phyloP scores from a whole-genome alignment of 2,113 vertebrate species.

The Limnothrissa miodon region DNA sequence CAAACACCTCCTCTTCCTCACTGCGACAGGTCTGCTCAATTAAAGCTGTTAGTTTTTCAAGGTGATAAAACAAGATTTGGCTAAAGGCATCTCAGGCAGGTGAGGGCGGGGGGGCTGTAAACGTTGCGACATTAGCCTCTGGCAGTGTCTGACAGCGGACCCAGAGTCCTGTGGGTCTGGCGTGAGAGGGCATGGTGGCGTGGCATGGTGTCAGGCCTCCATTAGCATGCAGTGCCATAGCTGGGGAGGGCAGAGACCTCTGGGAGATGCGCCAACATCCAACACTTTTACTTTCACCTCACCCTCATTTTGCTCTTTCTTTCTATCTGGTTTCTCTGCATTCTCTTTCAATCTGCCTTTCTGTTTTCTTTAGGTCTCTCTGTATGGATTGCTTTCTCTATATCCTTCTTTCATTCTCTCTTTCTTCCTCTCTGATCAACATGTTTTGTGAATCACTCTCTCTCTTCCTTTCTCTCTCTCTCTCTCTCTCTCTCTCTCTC shows the following conservation, averaged over 20 bases:
- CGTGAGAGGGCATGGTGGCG: background rate
- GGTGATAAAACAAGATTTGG: conserved; percentile 50
- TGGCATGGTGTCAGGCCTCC: conserved; percentile 42
- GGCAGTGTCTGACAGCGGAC: conserved; percentile 22
- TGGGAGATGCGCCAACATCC: conserved; percentile 48
- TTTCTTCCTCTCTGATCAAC: background rate
- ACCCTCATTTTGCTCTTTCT: background rate
- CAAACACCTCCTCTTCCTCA: background rate
- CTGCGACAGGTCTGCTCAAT: conserved; percentile 41
- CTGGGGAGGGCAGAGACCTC: conserved; percentile 33
- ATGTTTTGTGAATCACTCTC: background rate
- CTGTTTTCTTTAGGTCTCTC: background rate
- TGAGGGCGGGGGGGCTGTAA: conserved; percentile 43
- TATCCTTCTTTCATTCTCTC: background rate
- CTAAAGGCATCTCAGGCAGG: conserved; percentile 34
- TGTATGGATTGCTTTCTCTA: background rate
- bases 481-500: conserved; percentile 20
- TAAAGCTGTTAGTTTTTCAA: conserved; percentile 42
- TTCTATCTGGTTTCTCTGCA: background rate
- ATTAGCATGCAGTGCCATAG: conserved; percentile 42
- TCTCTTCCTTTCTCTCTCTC: background rate
- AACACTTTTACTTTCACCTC: background rate
- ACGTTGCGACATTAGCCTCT: conserved; percentile 39
- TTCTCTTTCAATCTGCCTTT: background rate
- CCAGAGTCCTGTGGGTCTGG: background rate